Evolutionary conservation across 2,113 vertebrate species (phyloP), one percentile per base, ranked within the genome.

Genomic region (Gallinago media): DNA sequence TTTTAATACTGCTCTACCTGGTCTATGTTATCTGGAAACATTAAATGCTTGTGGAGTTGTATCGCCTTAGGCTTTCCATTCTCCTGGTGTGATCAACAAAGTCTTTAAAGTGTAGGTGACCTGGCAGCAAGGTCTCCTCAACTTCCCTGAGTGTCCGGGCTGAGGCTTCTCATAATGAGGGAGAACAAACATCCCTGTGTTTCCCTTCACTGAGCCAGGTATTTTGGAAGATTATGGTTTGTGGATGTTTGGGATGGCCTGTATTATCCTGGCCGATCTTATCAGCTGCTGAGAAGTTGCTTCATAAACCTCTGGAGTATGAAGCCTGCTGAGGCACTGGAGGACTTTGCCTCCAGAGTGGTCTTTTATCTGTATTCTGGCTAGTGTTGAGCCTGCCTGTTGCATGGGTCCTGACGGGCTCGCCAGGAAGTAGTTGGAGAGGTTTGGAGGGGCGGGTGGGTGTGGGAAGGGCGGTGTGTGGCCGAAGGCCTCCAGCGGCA

Each of bases 361-460:
- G 16, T 47, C 44, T 50, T 44, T 70, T 25, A 15, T 38, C 32
- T 27, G n/a, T 36, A 23, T 40, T 32, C 21, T 61, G 44, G n/a
- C 20, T 27, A 4, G 12, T 2, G 38, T 54, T 72, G 29, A 31
- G 34, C 54, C 31, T 6, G 25, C 21, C 27, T 16, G 34, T 8
- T 8, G 32, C 16, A 3, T 13, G 27, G 26, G 7, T 66, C 44
- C 44, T 11, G 50, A 19, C 1, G 2, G 65, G 34, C 49, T 77
- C 0, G 0, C 47, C 31, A 32, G 56, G 49, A 36, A 22, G 58
- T 5, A 4, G 26, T 42, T 1, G 1, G 58, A 12, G n/a, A 56
- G 50, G 38, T 66, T 21, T 32, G 59, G 36, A 9, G 6, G 22
- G 26, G 44, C 12, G 32, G 50, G 58, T 15, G 66, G 19, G n/a